phyloP scores from a whole-genome alignment of 2,888 invertebrate genomes.

The Chaitophorus viminalis region DNA sequence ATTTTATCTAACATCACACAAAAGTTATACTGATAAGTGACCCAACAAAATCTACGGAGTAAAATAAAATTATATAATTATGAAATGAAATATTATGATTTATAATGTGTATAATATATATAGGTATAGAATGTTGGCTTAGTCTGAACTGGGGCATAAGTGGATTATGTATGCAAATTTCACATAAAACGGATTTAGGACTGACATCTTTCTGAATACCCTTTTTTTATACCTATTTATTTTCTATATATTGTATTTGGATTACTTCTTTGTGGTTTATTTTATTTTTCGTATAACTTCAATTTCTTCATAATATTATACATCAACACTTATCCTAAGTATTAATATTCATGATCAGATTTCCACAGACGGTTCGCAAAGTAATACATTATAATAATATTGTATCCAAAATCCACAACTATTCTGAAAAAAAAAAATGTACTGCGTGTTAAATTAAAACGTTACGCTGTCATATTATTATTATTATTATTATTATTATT shows the following conservation, averaged over 20 bases:
- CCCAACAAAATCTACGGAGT: too few relatives aligned
- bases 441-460: too few relatives aligned
- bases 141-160: background rate
- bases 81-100: conserved; percentile 24
- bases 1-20: background rate
- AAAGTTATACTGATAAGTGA: background rate
- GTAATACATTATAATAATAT: too few relatives aligned
- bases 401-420: too few relatives aligned
- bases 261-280: background rate
- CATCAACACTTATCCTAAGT: too few relatives aligned
- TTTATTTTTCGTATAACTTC: too few relatives aligned
- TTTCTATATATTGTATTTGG: conserved; percentile 1
- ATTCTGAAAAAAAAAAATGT: too few relatives aligned
- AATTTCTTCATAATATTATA: background rate
- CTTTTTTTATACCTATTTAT: background rate
- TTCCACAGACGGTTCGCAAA: background rate
- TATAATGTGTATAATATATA: too few relatives aligned
- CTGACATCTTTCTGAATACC: background rate
- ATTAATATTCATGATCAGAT: background rate
- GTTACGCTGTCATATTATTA: too few relatives aligned
- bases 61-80: background rate
- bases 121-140: background rate
- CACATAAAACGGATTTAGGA: background rate
- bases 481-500: too few relatives aligned
- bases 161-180: conserved; percentile 36